Evolutionary conservation across 2,113 vertebrate genomes (phyloP).

Genomic region (Laterallus jamaicensis): DNA sequence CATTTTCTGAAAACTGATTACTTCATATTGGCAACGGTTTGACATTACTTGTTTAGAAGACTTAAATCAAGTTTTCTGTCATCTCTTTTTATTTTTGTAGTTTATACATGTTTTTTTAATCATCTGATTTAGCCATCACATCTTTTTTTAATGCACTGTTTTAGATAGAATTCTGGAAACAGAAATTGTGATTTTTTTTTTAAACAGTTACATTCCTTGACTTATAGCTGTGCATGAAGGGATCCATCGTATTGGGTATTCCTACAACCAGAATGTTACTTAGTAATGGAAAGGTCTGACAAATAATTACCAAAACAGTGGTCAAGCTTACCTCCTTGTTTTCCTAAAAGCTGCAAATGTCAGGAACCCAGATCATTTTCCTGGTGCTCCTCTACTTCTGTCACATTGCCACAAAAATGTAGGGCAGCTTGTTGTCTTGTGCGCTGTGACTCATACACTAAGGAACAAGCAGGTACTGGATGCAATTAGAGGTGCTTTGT

Average conservation of each 20-base stretch:
- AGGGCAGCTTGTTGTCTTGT: not conserved
- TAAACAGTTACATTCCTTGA: not conserved
- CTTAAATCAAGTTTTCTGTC: conserved; percentile 7
- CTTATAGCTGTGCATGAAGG: not conserved
- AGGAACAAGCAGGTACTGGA: not conserved
- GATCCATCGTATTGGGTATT: not conserved
- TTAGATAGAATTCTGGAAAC: not conserved
- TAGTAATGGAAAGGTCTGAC: not conserved
- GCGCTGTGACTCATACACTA: not conserved
- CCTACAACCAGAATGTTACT: not conserved
- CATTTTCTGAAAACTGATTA: conserved; percentile 24
- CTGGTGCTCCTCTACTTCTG: not conserved
- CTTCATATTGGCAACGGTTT: conserved; percentile 1
- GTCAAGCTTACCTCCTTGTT: not conserved
- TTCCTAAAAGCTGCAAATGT: not conserved
- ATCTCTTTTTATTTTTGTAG: conserved; percentile 29
- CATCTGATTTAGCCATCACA: not conserved
- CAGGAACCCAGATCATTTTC: not conserved
- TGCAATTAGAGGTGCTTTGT: not conserved
- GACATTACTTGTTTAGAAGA: not conserved
- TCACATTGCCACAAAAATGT: not conserved
- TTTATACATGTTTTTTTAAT: not conserved
- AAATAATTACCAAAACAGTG: not conserved
- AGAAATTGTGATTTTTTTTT: not conserved
- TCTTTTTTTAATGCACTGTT: not conserved